Conservation (phyloP, 2,888 invertebrate species). For the Rugalucina vietnamica region DNA sequence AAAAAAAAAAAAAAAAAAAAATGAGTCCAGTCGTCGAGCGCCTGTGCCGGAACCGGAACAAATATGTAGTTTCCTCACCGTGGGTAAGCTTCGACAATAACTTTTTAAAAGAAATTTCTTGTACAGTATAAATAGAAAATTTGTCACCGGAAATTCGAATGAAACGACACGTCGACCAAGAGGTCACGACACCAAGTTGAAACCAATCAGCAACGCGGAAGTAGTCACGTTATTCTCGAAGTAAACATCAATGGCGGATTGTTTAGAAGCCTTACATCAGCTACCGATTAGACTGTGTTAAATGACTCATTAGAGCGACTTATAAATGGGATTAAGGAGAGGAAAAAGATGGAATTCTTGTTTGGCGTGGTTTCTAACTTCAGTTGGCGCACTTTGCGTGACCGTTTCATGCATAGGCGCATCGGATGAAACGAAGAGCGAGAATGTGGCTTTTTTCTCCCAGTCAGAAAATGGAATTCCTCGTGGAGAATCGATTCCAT, state of each 20-base stretch:
- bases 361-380: conserved; percentile 68
- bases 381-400: conserved; percentile 66
- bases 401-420: conserved; percentile 60
- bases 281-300: background rate
- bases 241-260: conserved; percentile 1
- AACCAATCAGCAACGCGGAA: background rate
- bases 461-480: background rate
- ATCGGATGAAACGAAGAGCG: conserved; percentile 32
- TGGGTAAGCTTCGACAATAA: too few relatives aligned
- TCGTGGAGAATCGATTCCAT: background rate
- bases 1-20: too few relatives aligned
- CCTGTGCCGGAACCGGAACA: too few relatives aligned
- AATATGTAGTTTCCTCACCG: too few relatives aligned
- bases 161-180: background rate
- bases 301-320: background rate
- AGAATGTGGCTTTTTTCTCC: background rate
- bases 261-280: background rate
- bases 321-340: conserved; percentile 17
- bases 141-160: background rate
- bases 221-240: background rate
- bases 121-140: too few relatives aligned
- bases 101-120: too few relatives aligned
- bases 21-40: too few relatives aligned
- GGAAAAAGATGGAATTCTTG: conserved; percentile 69
- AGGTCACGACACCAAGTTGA: background rate